Percentiles rank a stretch among this genome's conserved stretches.
Evolutionary conservation across 2,113 vertebrate species (phyloP).

Genomic region (Penelope pileata): DNA sequence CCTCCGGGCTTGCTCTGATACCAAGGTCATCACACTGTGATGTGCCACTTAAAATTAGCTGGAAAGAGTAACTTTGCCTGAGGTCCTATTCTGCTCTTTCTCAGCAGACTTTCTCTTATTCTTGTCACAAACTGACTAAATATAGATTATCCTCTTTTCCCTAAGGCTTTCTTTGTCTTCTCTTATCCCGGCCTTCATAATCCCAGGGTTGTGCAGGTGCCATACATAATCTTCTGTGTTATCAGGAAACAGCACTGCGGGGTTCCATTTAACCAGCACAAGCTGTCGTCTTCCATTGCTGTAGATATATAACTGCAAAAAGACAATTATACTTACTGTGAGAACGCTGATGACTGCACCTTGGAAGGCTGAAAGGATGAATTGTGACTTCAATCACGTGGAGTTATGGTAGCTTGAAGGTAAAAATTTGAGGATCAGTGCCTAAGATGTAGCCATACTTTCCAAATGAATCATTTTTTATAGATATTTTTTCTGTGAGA

Average conservation of each 20-base stretch:
- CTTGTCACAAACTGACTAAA: constrained; percentile 2
- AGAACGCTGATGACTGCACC: not conserved
- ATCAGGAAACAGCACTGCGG: not conserved
- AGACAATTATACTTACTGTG: not conserved
- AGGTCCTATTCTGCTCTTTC: not conserved
- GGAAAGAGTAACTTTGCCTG: not conserved
- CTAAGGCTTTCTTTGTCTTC: constrained; percentile 1
- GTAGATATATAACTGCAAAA: constrained; percentile 2
- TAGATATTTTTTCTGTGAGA: not conserved
- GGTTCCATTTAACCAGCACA: constrained; percentile 15
- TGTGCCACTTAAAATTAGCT: constrained; percentile 18
- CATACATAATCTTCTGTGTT: not conserved
- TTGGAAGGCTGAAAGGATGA: not conserved
- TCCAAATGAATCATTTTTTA: not conserved
- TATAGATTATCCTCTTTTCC: not conserved
- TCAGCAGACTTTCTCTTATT: not conserved
- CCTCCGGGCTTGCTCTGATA: constrained; percentile 3
- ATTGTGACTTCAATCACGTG: not conserved
- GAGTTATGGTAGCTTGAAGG: not conserved
- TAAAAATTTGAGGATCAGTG: not conserved
- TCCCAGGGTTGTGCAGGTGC: not conserved
- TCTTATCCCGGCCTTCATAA: not conserved
- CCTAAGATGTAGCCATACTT: not conserved
- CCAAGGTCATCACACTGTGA: constrained; percentile 30
- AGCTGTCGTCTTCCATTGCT: not conserved